Percentiles rank a stretch among this genome's conserved stretches.
phyloP scores from a whole-genome alignment of 2,113 vertebrate species.

The Rhea americana region DNA sequence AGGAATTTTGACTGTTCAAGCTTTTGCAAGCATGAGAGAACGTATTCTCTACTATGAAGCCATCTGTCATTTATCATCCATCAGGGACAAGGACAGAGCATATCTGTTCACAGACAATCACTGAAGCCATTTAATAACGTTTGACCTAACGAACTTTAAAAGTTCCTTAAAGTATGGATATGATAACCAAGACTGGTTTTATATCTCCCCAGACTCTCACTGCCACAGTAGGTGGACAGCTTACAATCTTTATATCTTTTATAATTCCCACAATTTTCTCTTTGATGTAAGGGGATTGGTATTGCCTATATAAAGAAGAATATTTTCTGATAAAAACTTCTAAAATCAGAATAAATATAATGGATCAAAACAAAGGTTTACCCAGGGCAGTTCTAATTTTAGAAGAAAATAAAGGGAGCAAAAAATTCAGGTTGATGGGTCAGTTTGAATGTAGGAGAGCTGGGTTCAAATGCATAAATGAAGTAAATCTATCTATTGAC shows the following conservation, averaged over 20 bases:
- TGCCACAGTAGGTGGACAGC: not conserved
- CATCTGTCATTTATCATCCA: not conserved
- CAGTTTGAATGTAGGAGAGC: not conserved
- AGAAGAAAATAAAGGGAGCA: not conserved
- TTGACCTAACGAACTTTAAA: not conserved
- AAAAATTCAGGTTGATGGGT: not conserved
- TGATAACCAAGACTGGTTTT: not conserved
- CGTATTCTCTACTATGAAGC: not conserved
- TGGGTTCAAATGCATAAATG: not conserved
- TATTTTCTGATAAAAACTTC: not conserved
- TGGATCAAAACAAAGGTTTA: not conserved
- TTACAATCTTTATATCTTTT: not conserved
- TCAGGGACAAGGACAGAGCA: not conserved
- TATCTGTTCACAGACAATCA: not conserved
- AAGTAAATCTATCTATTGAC: not conserved
- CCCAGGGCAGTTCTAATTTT: not conserved
- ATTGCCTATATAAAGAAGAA: not conserved
- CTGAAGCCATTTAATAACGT: not conserved
- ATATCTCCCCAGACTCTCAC: not conserved
- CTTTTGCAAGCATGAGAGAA: not conserved
- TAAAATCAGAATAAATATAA: not conserved
- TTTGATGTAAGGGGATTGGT: not conserved
- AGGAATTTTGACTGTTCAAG: not conserved
- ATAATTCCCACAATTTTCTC: not conserved
- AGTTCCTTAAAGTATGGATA: not conserved